Conservation (phyloP, 2,888 invertebrate genomes). For the Smittia sp. region DNA sequence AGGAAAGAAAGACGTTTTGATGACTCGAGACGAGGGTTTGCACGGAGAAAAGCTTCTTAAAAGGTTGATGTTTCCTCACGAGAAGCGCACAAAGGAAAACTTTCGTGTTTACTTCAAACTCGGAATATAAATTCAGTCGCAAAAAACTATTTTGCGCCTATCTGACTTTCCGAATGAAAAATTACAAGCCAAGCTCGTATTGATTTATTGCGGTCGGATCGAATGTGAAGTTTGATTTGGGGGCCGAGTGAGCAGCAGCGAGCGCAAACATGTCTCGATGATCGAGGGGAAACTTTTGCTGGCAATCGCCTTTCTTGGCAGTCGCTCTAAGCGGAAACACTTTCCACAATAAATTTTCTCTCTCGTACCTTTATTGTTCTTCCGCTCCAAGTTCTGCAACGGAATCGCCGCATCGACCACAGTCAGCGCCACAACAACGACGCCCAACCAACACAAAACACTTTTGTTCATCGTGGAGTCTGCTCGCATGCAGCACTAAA, state of each 20-base stretch:
- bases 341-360: not conserved
- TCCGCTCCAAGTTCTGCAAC: conserved; percentile 20
- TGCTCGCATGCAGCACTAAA: conserved; percentile 6
- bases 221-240: not conserved
- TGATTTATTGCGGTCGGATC: conserved; percentile 34
- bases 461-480: conserved; percentile 25
- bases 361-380: conserved; percentile 14
- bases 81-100: not conserved
- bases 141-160: not conserved
- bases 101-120: not conserved
- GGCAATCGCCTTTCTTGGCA: not conserved
- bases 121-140: not conserved
- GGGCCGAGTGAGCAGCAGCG: not conserved
- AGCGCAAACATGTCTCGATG: not conserved
- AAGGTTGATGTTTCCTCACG: not conserved
- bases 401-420: conserved; percentile 30
- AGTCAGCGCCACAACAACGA: not conserved
- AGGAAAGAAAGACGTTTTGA: not conserved
- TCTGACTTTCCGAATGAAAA: not conserved
- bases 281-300: not conserved
- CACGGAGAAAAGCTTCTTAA: not conserved
- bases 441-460: not conserved
- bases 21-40: not conserved
- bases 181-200: not conserved
- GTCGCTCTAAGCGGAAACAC: not conserved